These are phyloP conservation scores for Pseudococcus longispinus DNA, from an alignment of 2,888 invertebrate genomes.

Conservation along the genomic window DNA sequence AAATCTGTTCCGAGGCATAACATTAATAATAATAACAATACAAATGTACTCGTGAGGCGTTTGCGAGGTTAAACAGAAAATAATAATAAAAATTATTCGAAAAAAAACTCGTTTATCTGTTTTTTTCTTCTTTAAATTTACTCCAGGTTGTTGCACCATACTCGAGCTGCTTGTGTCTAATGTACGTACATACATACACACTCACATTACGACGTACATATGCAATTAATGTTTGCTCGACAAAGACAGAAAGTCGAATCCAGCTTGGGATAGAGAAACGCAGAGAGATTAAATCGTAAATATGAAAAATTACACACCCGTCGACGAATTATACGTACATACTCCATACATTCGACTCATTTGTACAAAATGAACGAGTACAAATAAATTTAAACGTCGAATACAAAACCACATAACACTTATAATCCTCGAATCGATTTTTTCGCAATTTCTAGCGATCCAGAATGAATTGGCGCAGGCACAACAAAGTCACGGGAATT, in stretches of 20 bases:
- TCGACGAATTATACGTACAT: neutral
- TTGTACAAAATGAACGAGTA: neutral
- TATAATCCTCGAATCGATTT: too few relatives aligned
- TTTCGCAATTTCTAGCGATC: too few relatives aligned
- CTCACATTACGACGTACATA: neutral
- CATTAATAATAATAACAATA: constrained; percentile 46
- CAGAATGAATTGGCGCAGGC: too few relatives aligned
- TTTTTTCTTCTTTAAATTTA: neutral
- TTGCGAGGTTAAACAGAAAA: constrained; percentile 38
- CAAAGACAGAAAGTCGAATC: neutral
- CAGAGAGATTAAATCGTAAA: neutral
- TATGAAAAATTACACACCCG: neutral
- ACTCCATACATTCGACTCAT: neutral
- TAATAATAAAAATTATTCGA: constrained; percentile 39
- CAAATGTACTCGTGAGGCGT: constrained; percentile 48
- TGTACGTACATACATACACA: neutral
- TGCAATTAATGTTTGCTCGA: constrained; percentile 16
- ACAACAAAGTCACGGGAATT: too few relatives aligned
- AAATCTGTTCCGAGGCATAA: constrained; percentile 26
- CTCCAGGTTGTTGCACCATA: constrained; percentile 24
- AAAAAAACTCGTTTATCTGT: constrained; percentile 29
- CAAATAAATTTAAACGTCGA: neutral
- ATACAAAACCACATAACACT: too few relatives aligned
- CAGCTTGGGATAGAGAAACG: neutral
- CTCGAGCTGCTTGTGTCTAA: neutral